A percentile compares a stretch with the other conserved stretches of the same genome.
Conservation (phyloP, 2,113 vertebrate genomes). For the Stomatorhinus ivindoensis region DNA sequence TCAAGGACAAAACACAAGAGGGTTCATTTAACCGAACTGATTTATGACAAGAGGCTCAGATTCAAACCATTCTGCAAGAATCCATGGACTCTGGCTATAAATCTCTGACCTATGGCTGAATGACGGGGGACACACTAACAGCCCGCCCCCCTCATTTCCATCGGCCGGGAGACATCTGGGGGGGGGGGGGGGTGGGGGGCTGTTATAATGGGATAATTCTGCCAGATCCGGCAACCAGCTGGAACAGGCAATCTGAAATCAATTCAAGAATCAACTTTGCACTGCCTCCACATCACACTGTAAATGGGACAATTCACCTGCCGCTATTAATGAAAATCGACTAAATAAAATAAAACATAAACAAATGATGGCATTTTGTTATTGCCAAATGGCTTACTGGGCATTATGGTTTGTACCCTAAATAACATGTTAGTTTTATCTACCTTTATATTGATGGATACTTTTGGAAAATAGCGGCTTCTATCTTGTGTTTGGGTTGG, state of each 20-base stretch:
- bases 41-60: slow-evolving; percentile 1
- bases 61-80: neutral
- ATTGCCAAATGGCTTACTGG: neutral
- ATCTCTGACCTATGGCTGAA: neutral
- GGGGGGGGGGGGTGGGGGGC: neutral
- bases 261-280: slow-evolving; percentile 6
- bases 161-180: neutral
- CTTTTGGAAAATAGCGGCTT: neutral
- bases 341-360: neutral
- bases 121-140: neutral
- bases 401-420: neutral
- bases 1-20: neutral
- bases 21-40: neutral
- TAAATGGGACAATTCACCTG: neutral
- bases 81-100: neutral
- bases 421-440: neutral
- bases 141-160: slow-evolving; percentile 9
- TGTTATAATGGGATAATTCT: slow-evolving; percentile 10
- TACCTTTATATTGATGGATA: neutral
- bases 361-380: neutral
- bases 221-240: slow-evolving; percentile 11
- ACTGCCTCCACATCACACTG: neutral
- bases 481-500: neutral
- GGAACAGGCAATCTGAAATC: slow-evolving; percentile 11
- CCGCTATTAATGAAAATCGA: neutral